These are phyloP conservation scores for Hexactinellida sp. DNA, from an alignment of 37 sponge, comb jelly and placozoan species.

Conservation along the genomic window DNA sequence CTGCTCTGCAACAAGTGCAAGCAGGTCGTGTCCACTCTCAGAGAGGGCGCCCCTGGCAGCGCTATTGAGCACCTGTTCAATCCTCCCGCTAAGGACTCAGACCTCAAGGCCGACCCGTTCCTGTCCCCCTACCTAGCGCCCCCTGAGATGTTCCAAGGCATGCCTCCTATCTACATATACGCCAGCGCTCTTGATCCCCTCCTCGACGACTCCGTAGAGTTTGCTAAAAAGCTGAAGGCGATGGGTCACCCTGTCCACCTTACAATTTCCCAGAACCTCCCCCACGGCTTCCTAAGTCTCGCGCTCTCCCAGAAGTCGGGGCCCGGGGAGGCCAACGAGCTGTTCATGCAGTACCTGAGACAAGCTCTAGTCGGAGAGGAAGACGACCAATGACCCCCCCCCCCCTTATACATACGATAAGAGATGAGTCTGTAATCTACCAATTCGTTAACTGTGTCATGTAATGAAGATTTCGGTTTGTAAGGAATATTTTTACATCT, in stretches of 20 bases:
- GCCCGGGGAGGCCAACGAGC: neutral
- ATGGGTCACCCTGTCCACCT: conserved; percentile 44
- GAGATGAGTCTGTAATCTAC: no score
- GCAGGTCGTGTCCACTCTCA: neutral
- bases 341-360: conserved; percentile 1
- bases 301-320: conserved; percentile 5
- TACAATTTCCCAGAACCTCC: conserved; percentile 34
- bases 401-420: no score
- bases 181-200: conserved; percentile 62
- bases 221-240: conserved; percentile 58
- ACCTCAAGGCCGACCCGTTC: conserved; percentile 39
- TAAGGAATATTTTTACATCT: no score
- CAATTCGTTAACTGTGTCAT: no score
- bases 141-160: conserved; percentile 40
- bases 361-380: neutral
- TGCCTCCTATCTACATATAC: conserved; percentile 72
- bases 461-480: no score
- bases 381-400: neutral
- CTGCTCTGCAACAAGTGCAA: neutral
- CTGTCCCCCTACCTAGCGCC: conserved; percentile 70
- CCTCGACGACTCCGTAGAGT: conserved; percentile 65
- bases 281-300: conserved; percentile 67
- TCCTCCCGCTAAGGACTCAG: neutral
- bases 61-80: neutral
- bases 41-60: neutral